A percentile compares a stretch with the other conserved stretches of the same genome.
Evolutionary conservation across 2,113 vertebrate genomes (phyloP).

Genomic region (Argyrosomus japonicus): DNA sequence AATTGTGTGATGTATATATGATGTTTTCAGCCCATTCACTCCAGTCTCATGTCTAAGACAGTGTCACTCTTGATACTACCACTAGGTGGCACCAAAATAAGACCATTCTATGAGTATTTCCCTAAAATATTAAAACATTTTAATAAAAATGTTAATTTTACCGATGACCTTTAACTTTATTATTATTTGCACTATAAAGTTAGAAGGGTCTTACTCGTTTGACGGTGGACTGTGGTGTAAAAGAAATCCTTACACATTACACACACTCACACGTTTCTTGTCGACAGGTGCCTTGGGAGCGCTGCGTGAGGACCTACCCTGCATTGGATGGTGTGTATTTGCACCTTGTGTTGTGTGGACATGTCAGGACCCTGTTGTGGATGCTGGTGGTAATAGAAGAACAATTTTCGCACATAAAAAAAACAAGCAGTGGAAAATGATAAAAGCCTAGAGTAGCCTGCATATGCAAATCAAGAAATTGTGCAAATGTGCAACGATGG

Average conservation of each 20-base stretch:
- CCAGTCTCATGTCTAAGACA: background rate
- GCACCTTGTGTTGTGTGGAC: background rate
- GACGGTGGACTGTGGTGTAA: background rate
- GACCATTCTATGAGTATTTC: background rate
- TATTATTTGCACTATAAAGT: background rate
- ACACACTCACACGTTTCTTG: background rate
- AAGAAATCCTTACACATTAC: background rate
- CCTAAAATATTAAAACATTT: background rate
- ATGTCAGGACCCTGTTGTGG: no score
- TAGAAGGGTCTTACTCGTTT: background rate
- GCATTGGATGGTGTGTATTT: background rate
- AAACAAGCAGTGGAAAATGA: background rate
- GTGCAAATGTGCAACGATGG: background rate
- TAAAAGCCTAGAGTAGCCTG: background rate
- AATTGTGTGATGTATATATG: background rate
- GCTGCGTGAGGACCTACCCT: background rate
- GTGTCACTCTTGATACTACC: constrained; percentile 15
- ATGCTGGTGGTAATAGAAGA: background rate
- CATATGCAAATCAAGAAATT: background rate
- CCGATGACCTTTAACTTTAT: background rate
- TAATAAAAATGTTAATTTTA: background rate
- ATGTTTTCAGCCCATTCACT: background rate
- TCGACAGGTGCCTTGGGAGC: background rate
- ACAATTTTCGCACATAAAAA: background rate
- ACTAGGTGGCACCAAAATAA: constrained; percentile 50